Percentiles rank a stretch among this genome's conserved stretches.
phyloP scores from a whole-genome alignment of 2,113 vertebrate species.

The Plecotus auritus region DNA sequence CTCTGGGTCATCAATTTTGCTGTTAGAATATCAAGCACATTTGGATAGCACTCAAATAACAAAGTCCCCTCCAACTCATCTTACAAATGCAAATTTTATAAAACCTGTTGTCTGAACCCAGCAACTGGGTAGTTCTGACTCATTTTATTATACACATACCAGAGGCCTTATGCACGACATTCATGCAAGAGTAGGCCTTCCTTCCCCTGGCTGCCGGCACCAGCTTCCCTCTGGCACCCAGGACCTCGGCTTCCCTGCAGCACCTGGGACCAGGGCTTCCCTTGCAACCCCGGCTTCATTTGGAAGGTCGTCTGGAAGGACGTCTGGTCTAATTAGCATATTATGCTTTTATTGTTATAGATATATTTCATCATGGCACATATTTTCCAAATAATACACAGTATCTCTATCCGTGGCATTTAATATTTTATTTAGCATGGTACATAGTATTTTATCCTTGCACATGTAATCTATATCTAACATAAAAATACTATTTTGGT shows the following conservation, averaged over 20 bases:
- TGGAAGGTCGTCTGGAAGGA: too few relatives aligned
- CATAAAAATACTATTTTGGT: not conserved
- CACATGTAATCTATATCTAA: not conserved
- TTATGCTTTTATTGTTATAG: too few relatives aligned
- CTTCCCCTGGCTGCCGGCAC: too few relatives aligned
- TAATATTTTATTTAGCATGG: not conserved
- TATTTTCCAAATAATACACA: not conserved
- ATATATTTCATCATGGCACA: not conserved
- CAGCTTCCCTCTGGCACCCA: too few relatives aligned
- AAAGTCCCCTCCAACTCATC: not conserved
- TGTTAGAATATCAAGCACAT: not conserved
- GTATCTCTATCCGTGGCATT: not conserved
- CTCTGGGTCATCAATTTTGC: not conserved
- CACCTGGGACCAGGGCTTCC: too few relatives aligned
- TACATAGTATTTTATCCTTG: not conserved
- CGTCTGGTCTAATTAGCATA: too few relatives aligned
- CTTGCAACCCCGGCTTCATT: too few relatives aligned
- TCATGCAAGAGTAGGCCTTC: too few relatives aligned
- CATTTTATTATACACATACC: not conserved
- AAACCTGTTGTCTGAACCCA: not conserved
- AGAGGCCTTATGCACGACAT: too few relatives aligned
- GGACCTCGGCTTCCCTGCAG: too few relatives aligned
- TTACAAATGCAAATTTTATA: not conserved
- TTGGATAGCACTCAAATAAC: not conserved
- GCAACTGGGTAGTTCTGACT: not conserved